Conservation (phyloP, 2,113 vertebrate genomes). For the Neolamprologus kungweensis region DNA sequence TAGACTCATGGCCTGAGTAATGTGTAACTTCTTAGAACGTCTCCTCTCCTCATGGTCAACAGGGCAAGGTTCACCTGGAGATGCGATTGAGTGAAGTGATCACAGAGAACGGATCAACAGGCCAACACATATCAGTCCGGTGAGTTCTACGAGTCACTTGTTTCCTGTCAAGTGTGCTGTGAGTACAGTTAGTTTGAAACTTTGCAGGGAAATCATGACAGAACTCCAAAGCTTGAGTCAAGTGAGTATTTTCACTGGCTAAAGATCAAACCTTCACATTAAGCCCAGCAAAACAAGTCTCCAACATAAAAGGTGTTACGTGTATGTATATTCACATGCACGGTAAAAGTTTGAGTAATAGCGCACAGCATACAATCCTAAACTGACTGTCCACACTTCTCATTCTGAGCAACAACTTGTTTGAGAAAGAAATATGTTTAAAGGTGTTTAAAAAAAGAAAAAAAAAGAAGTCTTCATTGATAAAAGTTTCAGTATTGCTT, state of each 20-base stretch:
- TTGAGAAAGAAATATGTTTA: background rate
- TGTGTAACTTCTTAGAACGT: background rate
- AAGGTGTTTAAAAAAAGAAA: background rate
- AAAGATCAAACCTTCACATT: background rate
- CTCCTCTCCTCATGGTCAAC: constrained; percentile 4
- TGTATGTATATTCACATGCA: background rate
- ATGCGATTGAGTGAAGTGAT: constrained; percentile 95
- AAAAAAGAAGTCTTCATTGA: background rate
- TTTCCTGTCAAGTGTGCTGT: background rate
- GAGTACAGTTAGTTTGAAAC: background rate
- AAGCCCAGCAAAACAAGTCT: background rate
- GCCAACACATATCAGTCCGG: constrained; percentile 90
- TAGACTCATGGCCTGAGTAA: background rate
- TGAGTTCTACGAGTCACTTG: constrained; percentile 56
- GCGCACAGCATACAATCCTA: background rate
- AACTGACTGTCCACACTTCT: background rate
- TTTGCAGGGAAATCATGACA: background rate
- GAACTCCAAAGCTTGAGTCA: background rate
- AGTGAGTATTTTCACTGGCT: background rate
- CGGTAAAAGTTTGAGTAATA: background rate
- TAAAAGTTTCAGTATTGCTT: background rate
- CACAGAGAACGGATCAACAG: constrained; percentile 88
- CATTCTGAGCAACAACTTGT: background rate
- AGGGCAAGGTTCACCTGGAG: constrained; percentile 98
- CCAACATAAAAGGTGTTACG: background rate